phyloP scores from a whole-genome alignment of 1,140 invertebrate species.

The Psix sp. region DNA sequence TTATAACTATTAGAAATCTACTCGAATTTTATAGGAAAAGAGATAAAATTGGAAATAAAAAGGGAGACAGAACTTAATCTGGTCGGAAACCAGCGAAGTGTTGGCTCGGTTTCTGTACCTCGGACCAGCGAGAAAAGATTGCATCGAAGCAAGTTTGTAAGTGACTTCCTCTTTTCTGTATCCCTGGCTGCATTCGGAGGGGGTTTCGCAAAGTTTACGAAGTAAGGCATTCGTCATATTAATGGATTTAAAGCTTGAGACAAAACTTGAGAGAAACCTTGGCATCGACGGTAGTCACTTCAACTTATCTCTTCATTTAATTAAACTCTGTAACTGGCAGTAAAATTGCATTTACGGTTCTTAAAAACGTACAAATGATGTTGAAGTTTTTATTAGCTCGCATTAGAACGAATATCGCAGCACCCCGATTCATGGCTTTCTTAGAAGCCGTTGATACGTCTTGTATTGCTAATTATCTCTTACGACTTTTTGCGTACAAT shows the following conservation, averaged over 20 bases:
- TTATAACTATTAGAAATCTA: too few species aligned
- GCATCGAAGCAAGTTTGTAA: conserved; percentile 8
- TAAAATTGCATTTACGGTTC: conserved; percentile 51
- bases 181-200: conserved; percentile 12
- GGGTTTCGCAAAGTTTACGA: conserved; percentile 33
- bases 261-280: conserved; percentile 16
- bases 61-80: conserved; percentile 25
- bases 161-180: conserved; percentile 33
- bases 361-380: conserved; percentile 46
- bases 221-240: conserved; percentile 36
- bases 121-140: conserved; percentile 23
- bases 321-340: conserved; percentile 39
- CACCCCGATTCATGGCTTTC: conserved; percentile 31
- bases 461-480: conserved; percentile 30
- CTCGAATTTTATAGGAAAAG: too few species aligned
- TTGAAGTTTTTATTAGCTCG: conserved; percentile 49
- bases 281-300: conserved; percentile 22
- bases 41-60: conserved; percentile 13
- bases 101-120: conserved; percentile 24
- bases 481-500: too few species aligned
- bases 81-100: conserved; percentile 10
- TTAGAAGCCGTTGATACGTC: conserved; percentile 17
- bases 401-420: conserved; percentile 43
- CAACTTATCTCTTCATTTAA: conserved; percentile 52
- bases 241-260: conserved; percentile 35